Percentiles rank a stretch among this genome's conserved stretches.
Evolutionary conservation across 2,113 vertebrate species (phyloP).

Genomic region (Galemys pyrenaicus): DNA sequence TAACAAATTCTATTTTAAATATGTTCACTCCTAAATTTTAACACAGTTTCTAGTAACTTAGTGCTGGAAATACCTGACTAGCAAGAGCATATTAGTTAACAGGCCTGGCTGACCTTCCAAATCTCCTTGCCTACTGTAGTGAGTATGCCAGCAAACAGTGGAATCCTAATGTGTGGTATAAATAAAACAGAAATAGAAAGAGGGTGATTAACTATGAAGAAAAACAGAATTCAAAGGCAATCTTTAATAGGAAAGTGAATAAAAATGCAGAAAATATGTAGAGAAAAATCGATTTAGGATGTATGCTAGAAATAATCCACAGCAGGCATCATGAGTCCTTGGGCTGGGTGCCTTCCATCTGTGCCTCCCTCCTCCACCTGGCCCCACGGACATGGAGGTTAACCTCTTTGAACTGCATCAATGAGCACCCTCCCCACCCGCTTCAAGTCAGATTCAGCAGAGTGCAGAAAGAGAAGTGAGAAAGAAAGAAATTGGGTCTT

Average conservation of each 20-base stretch:
- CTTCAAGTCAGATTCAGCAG: not conserved
- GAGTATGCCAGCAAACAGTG: not conserved
- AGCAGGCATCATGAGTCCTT: not conserved
- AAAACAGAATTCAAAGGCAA: not conserved
- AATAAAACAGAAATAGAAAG: not conserved
- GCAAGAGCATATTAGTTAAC: not conserved
- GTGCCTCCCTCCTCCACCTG: no score
- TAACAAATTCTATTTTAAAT: conserved; percentile 1
- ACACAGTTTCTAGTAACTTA: not conserved
- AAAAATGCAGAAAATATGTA: not conserved
- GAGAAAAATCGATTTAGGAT: not conserved
- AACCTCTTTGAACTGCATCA: not conserved
- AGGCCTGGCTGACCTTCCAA: not conserved
- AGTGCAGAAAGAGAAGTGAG: not conserved
- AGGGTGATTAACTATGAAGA: not conserved
- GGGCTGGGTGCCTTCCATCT: not conserved
- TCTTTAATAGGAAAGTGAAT: not conserved
- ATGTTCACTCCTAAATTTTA: not conserved
- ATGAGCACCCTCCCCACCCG: not conserved
- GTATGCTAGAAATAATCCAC: not conserved
- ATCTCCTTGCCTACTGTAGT: not conserved
- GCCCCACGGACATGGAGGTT: not conserved
- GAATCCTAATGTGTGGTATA: not conserved
- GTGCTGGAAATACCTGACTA: not conserved
- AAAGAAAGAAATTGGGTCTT: not conserved